These are phyloP conservation scores for Drosophila jambulina DNA, from an alignment of 1,140 invertebrate species.

Conservation along the genomic window DNA sequence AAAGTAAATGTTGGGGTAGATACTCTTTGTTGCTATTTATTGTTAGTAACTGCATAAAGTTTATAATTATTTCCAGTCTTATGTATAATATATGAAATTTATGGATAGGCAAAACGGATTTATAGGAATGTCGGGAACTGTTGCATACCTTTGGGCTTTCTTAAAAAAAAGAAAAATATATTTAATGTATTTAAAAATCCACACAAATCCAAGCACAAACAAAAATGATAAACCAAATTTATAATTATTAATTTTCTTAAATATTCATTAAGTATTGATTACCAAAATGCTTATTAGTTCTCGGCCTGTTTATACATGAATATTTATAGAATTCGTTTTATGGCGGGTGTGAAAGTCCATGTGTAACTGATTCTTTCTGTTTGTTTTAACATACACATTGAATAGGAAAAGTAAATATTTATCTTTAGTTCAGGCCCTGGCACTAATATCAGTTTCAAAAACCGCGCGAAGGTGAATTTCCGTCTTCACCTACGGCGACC, in stretches of 20 bases:
- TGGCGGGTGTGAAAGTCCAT: neutral
- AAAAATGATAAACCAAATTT: neutral
- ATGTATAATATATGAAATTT: neutral
- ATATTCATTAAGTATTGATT: neutral
- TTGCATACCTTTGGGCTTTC: slow-evolving; percentile 21
- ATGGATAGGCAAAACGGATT: neutral
- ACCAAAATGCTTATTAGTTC: neutral
- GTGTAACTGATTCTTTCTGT: too few species aligned
- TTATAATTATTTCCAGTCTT: too few species aligned
- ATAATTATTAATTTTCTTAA: neutral
- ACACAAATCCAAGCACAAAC: neutral
- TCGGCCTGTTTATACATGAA: too few species aligned
- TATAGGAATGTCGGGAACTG: neutral
- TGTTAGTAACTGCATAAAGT: neutral
- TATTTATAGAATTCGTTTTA: too few species aligned
- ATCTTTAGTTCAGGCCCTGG: too few species aligned
- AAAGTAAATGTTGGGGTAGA: too few species aligned
- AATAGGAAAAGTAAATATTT: too few species aligned
- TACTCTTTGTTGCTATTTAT: too few species aligned
- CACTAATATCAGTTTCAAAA: neutral
- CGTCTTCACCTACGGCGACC: neutral
- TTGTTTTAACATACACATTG: too few species aligned
- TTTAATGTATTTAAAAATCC: neutral
- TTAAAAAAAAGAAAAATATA: neutral
- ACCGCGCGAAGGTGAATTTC: neutral